A percentile compares a stretch with the other conserved stretches of the same genome.
These are phyloP conservation scores for Taphrorychus bicolor DNA, from an alignment of 2,888 invertebrate species.

Conservation along the genomic window DNA sequence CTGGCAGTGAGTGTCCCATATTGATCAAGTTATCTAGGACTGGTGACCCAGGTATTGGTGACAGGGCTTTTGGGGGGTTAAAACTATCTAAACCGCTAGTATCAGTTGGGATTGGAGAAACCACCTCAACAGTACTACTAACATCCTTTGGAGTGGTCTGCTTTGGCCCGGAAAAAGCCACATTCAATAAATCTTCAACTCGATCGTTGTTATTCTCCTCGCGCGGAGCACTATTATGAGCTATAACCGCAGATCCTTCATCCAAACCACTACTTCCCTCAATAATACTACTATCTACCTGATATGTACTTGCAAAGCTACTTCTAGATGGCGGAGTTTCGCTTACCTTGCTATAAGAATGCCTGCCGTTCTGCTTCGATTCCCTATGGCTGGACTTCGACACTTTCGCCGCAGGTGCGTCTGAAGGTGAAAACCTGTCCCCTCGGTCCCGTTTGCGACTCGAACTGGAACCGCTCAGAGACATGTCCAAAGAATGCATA, in stretches of 20 bases:
- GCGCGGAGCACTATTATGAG: slow-evolving; percentile 2
- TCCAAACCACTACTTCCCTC: slow-evolving; percentile 13
- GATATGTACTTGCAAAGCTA: slow-evolving; percentile 35
- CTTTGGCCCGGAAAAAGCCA: not conserved
- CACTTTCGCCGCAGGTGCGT: slow-evolving; percentile 53
- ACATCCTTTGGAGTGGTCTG: slow-evolving; percentile 7
- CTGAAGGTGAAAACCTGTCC: slow-evolving; percentile 28
- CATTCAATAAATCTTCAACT: not conserved
- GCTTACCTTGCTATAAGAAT: slow-evolving; percentile 58
- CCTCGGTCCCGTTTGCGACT: slow-evolving; percentile 42
- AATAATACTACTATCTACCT: slow-evolving; percentile 40
- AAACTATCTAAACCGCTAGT: slow-evolving; percentile 1
- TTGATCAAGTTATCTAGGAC: slow-evolving; percentile 4
- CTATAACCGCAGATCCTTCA: slow-evolving; percentile 10
- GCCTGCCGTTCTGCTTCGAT: slow-evolving; percentile 56
- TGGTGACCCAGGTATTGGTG: slow-evolving; percentile 17
- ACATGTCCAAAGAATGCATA: slow-evolving; percentile 20
- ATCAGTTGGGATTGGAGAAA: no score
- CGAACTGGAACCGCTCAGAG: slow-evolving; percentile 13
- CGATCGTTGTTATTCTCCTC: slow-evolving; percentile 13
- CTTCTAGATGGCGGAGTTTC: slow-evolving; percentile 30
- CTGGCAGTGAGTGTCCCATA: not conserved
- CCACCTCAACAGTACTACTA: slow-evolving; percentile 23
- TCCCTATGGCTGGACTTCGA: slow-evolving; percentile 51
- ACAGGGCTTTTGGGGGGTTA: not conserved